Conservation (phyloP, 1,140 invertebrate species). For the Maconellicoccus hirsutus region DNA sequence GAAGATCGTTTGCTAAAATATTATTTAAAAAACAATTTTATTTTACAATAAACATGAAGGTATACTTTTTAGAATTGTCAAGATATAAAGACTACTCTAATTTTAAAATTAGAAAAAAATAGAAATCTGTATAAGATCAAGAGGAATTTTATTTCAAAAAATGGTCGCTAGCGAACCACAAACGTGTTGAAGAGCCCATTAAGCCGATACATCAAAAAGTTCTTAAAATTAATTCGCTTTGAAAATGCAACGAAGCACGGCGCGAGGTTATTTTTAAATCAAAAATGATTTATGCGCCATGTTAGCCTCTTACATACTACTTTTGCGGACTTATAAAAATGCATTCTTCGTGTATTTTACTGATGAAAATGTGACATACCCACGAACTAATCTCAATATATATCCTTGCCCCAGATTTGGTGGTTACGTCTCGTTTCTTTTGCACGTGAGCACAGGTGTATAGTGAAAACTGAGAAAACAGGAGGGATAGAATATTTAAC, state of each 20-base stretch:
- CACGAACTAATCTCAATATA: background rate
- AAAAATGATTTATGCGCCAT: background rate
- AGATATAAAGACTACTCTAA: no score
- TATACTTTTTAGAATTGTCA: no score
- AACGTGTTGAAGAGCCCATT: slow-evolving; percentile 2
- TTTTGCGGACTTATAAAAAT: background rate
- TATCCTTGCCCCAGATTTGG: background rate
- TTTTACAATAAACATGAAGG: no score
- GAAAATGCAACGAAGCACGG: slow-evolving; percentile 2
- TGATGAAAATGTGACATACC: background rate
- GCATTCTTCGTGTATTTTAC: background rate
- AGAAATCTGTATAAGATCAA: no score
- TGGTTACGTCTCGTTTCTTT: no score
- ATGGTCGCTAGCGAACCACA: background rate
- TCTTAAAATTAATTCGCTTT: slow-evolving; percentile 3
- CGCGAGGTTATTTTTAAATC: background rate
- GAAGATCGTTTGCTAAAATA: no score
- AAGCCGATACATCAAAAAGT: slow-evolving; percentile 3
- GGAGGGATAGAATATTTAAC: no score
- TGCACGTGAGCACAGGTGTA: no score
- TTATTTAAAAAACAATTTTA: no score
- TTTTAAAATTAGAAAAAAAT: no score
- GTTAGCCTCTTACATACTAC: background rate
- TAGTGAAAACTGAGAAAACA: no score
- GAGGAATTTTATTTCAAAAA: no score